Evolutionary conservation across 1,140 invertebrate species (phyloP).

Genomic region (Drosophila ambigua): DNA sequence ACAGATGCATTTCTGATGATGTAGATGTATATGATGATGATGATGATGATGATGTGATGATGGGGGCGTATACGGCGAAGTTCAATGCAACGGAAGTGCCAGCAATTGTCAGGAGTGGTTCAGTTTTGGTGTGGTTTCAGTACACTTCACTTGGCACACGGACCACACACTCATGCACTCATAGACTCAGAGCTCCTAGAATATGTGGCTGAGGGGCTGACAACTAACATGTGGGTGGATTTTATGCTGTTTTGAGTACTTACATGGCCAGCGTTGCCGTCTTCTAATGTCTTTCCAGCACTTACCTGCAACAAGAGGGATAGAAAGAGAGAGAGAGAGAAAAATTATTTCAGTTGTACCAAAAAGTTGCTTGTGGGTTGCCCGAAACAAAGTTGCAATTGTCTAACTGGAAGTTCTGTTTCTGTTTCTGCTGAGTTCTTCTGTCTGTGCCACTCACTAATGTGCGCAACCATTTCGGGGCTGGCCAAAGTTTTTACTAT

Average conservation of each 20-base stretch:
- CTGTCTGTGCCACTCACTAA: slow-evolving; percentile 46
- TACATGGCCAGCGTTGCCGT: slow-evolving; percentile 57
- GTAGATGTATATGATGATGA: slow-evolving; percentile 8
- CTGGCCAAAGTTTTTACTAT: slow-evolving; percentile 40
- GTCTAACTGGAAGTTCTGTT: slow-evolving; percentile 48
- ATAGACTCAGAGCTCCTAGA: not conserved
- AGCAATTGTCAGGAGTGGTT: slow-evolving; percentile 71
- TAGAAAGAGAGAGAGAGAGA: slow-evolving; percentile 9
- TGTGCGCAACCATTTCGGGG: slow-evolving; percentile 38
- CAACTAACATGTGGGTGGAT: slow-evolving; percentile 41
- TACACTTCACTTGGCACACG: slow-evolving; percentile 26
- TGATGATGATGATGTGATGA: slow-evolving; percentile 19
- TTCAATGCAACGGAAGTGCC: slow-evolving; percentile 76
- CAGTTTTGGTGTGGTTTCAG: slow-evolving; percentile 28
- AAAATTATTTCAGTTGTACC: slow-evolving; percentile 47
- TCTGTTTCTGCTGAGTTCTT: slow-evolving; percentile 2
- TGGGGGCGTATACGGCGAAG: slow-evolving; percentile 60
- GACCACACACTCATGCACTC: not conserved
- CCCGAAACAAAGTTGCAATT: slow-evolving; percentile 60
- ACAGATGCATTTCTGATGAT: slow-evolving; percentile 32
- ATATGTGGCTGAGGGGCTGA: not conserved
- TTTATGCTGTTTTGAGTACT: slow-evolving; percentile 48
- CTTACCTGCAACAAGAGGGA: slow-evolving; percentile 64
- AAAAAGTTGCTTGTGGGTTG: slow-evolving; percentile 46
- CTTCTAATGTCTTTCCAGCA: slow-evolving; percentile 47